phyloP scores from a whole-genome alignment of 2,113 vertebrate genomes.

The Myotis brandtii region DNA sequence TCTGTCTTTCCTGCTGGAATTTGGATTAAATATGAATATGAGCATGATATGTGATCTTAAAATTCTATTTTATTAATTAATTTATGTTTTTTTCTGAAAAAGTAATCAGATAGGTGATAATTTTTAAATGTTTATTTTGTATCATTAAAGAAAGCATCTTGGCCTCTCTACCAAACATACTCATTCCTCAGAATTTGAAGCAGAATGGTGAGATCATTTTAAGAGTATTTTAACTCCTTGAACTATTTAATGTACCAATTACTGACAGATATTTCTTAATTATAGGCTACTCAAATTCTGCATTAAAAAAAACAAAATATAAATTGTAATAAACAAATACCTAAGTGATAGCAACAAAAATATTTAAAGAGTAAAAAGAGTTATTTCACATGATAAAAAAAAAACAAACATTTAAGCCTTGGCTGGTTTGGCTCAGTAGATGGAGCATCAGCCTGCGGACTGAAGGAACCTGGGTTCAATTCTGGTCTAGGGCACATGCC shows the following conservation, averaged over 20 bases:
- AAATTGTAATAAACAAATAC: slow-evolving; percentile 7
- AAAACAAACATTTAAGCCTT: no score
- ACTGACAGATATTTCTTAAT: slow-evolving; percentile 12
- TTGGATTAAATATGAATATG: slow-evolving; percentile 27
- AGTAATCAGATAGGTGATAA: not conserved
- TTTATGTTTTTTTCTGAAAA: slow-evolving; percentile 39
- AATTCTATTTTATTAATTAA: slow-evolving; percentile 21
- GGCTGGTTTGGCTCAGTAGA: no score
- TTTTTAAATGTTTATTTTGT: slow-evolving; percentile 48
- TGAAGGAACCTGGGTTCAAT: no score
- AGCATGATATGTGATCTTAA: not conserved
- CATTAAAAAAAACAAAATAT: not conserved
- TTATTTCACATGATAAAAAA: not conserved
- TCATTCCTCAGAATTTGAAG: not conserved
- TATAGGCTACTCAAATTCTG: not conserved
- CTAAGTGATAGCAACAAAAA: slow-evolving; percentile 1
- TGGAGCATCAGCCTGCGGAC: no score
- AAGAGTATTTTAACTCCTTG: slow-evolving; percentile 2
- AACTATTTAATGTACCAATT: not conserved
- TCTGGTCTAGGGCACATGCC: no score
- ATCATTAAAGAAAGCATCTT: slow-evolving; percentile 14
- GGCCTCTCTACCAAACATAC: not conserved
- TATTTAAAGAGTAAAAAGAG: not conserved
- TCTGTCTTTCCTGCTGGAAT: not conserved
- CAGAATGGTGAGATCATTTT: not conserved